Evolutionary conservation across 2,888 invertebrate species (phyloP), one percentile per base, ranked within the genome.

Genomic region (Leistus spinibarbis): DNA sequence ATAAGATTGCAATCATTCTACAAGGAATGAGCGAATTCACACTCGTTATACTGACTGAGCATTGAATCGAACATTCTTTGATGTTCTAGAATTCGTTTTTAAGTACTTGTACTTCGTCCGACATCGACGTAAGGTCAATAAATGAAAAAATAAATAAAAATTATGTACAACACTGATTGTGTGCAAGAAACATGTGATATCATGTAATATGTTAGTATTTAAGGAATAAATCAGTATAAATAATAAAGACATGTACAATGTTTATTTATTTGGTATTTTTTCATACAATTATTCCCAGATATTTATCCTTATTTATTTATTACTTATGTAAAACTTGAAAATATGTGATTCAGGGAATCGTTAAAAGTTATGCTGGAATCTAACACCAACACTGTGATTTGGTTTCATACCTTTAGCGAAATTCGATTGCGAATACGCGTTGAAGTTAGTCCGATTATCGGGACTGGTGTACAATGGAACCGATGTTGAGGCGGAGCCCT

Each of bases 171-270:
- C 85, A 85, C 85, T 83, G 81, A 85, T 84, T 84, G 84, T 85
- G 86, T 86, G 86, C 86, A 86, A 86, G 85, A 85, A 85, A 85
- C 84, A 85, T 85, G 86, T 86, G 86, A 86, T 86, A 86, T 85
- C 85, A 85, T 86, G 86, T 86, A 86, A 85, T 22, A 60, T 86
- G 86, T 86, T 85, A 86, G 85, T 85, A 85, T 85, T 64, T 85
- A 85, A 85, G 81, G 84, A 84, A 85, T 85, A 85, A 86, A 85
- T 85, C 81, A 82, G 85, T 85, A 85, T 84, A 84, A 69, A 54
- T 64, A 64, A 74, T 72, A 72, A 72, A 72, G 64, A 71, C 53
- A 71, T 71, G 71, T 71, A 71, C 54, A 20, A 64, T 71, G 71
- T 71, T 70, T 13, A 62, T 62, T n/a, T 69, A 60, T 9, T 60